Base-by-base conservation (phyloP, 2,113 vertebrate species). In the Sceloporus undulatus region DNA sequence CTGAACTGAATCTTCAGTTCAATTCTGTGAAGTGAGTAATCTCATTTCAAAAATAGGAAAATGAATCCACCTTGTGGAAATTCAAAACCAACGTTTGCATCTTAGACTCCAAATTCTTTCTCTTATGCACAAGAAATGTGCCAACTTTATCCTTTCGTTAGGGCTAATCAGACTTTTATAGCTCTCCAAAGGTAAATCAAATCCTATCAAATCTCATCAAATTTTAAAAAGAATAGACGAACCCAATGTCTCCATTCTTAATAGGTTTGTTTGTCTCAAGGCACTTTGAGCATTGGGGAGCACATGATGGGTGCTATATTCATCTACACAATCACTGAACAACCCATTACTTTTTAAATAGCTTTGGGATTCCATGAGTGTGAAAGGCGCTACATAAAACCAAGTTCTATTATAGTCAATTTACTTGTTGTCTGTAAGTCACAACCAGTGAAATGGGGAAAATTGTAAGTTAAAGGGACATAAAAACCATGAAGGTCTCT, bases 391-490 rank as follows among this genome's bases (percentile, higher is more conserved):
- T 77, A 86, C 74, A 90, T 86, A 83, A 90, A 86, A 82, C 21
- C 29, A 83, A 86, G 73, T 73, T 78, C 65, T 83, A 62, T 83
- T 83, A 90, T 83, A 86, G 79, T 86, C 85, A 83, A 77, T 90
- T 86, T 89, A 89, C 62, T 86, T 89, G 88, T 88, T 79, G 76
- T 90, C 42, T 86, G 62, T 90, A 90, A 59, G 74, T 86, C 88
- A 90, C 79, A 90, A 90, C 79, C 88, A 90, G 38, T 86, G 79
- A 90, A 86, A 86, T 73, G 79, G 88, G 85, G 52, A 90, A 90
- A 86, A 86, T 82, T 59, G 73, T 86, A 90, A 86, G 85, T 83
- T 83, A 90, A 83, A 86, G 27, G 74, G 85, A 86, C 79, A 83
- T 86, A 86, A 90, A 90, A 90, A 59, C 48, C 73, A 78, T 86